Base-by-base conservation (phyloP, 30 jellyfish, hydroid and myxozoan genomes). In the Cassiopea andromeda region DNA sequence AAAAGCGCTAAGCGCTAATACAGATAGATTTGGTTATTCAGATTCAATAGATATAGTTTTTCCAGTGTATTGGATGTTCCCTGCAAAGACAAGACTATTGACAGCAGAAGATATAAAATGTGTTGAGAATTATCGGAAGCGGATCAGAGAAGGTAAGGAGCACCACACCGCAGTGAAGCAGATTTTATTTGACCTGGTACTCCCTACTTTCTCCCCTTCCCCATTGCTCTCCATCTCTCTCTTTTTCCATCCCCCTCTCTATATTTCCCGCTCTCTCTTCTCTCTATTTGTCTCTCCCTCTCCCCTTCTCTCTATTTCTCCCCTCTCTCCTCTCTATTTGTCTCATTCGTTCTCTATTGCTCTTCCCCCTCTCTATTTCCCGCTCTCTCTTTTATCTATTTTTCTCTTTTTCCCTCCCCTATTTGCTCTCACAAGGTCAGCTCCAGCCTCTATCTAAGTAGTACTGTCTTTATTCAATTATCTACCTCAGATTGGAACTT, bases 1-100 rank as follows among this genome's bases (percentile, higher is more conserved):
- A 0, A 61, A 90, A 38, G 82, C 99, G 15, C 46, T 93, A 43
- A 38, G 71, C 48, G 64, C 87, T 16, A 67, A 44, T 5, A 19
- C 89, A 15, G 92, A 85, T 49, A 73, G 91, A 54, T 69, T 73
- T 66, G 90, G 93, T n/a, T 64, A 47, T 76, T 72, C 97, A 44
- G 92, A 92, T 67, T 84, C 97, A 17, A 83, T 96, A 50, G 99
- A 96, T 82, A 93, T 87, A 16, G 93, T 96, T 17, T 96, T 96
- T 66, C 97, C 97, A 1, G 94, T 90, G 48, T 92, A 77, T 76
- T 85, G 94, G 94, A 80, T 90, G 85, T 83, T 89, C 59, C 98
- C 97, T 48, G 97, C 99, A 9, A 82, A 85, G 49, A 87, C 91
- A 38, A 94, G 99, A 66, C 78, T 87, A 27, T 46, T 96, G 14